Base-by-base conservation (phyloP, 2,797 vertebrate genomes). In the Triplophysa yarkandensis region DNA sequence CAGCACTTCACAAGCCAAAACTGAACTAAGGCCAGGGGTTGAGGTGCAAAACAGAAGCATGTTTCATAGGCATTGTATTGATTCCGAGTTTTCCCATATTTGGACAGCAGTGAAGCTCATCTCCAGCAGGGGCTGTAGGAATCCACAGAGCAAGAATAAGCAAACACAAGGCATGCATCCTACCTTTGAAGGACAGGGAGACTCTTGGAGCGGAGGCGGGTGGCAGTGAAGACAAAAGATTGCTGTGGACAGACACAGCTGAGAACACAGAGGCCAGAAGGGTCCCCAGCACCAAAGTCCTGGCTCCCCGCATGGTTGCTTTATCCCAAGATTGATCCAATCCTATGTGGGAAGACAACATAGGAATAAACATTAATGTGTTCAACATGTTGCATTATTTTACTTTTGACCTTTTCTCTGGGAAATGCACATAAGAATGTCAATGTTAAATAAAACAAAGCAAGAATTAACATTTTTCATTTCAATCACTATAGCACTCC, bases 141-240 rank as follows among this genome's bases (percentile, higher is more conserved):
- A 73, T 48, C 63, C 55, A 74, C 30, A 67, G 66, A 25, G 52
- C 16, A 21, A 74, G 28, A 57, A 43, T 17, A 13, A 69, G 60
- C 21, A 36, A 14, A 21, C 34, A 55, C 14, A 27, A 65, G 34
- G 34, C 43, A 65, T 57, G 27, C 39, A 50, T 23, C 88, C 88
- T 90, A 94, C 93, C 93, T 93, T 93, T 94, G 86, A 94, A 94
- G 85, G 92, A 92, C 62, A 94, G 85, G 87, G 91, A 93, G 83
- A 94, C 90, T 77, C 93, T 86, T 68, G 93, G 93, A 80, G 89
- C 90, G 4, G 93, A 92, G 58, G 91, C 85, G 27, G 79, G 77
- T 27, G 81, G 48, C 19, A 83, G 62, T 25, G 79, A 71, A 41
- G 76, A 69, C 58, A 80, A 79, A 16, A 87, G 83, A 23, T 61